These are phyloP conservation scores for Eugnorisma glareosa DNA, from an alignment of 2,888 invertebrate genomes.

Conservation along the genomic window DNA sequence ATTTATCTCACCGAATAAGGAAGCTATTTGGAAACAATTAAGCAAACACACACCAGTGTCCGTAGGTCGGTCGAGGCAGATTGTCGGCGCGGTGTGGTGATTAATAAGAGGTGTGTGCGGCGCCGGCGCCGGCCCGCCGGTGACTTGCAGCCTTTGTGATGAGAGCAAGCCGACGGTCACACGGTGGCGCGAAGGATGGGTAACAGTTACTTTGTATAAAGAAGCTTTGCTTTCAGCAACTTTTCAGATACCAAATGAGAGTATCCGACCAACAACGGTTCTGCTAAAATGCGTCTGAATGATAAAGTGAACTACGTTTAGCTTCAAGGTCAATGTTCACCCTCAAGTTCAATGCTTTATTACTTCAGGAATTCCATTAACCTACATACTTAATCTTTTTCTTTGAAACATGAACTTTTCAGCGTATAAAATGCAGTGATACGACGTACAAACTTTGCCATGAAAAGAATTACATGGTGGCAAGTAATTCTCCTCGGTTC, in stretches of 20 bases:
- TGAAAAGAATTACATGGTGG: conserved; percentile 32
- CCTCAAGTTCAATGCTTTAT: not conserved
- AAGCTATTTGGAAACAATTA: conserved; percentile 69
- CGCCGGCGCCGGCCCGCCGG: conserved; percentile 84
- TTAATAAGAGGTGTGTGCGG: conserved; percentile 81
- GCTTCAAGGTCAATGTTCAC: conserved; percentile 1
- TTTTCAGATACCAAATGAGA: not conserved
- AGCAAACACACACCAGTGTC: conserved; percentile 68
- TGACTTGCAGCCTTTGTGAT: conserved; percentile 84
- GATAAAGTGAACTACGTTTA: not conserved
- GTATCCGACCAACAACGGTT: not conserved
- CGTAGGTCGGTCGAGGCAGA: conserved; percentile 63
- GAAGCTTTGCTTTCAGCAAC: not conserved
- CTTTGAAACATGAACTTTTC: conserved; percentile 1
- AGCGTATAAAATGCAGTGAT: conserved; percentile 12
- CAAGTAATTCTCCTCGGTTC: conserved; percentile 24
- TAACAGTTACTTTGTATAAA: conserved; percentile 1
- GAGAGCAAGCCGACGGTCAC: conserved; percentile 71
- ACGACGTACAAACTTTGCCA: conserved; percentile 15
- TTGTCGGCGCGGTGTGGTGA: conserved; percentile 80
- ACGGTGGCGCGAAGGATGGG: conserved; percentile 60
- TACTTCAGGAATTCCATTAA: not conserved
- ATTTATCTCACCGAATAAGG: conserved; percentile 44
- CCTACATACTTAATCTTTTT: not conserved
- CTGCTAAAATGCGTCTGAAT: not conserved